Conservation (phyloP, 2,797 vertebrate species). For the Garrulus glandarius region DNA sequence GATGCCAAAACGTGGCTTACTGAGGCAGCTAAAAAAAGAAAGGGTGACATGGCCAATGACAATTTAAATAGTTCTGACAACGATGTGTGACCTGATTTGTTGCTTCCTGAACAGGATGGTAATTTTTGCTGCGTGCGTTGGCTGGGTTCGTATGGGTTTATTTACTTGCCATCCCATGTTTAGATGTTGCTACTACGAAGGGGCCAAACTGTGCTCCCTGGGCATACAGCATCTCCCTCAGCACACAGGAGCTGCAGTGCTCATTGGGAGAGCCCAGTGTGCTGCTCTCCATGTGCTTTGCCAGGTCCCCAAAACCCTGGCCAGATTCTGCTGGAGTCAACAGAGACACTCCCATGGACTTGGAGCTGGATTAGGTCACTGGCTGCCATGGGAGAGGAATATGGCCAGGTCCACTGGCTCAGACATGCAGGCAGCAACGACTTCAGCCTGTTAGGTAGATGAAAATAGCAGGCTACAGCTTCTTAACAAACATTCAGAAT, state of each 20-base stretch:
- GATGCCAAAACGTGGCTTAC: neutral
- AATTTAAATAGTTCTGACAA: constrained; percentile 21
- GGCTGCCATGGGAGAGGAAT: neutral
- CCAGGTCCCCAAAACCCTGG: neutral
- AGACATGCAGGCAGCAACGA: accelerated
- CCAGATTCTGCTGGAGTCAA: neutral
- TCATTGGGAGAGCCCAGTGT: neutral
- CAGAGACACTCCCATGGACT: neutral
- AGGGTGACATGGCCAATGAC: neutral
- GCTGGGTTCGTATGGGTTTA: neutral
- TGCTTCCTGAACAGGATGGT: constrained; percentile 3
- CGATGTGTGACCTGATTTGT: neutral
- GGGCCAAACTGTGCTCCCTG: neutral
- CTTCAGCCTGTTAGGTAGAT: constrained; percentile 16
- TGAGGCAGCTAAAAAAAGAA: constrained; percentile 6
- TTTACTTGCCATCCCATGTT: neutral
- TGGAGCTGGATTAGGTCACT: neutral
- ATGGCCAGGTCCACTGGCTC: neutral
- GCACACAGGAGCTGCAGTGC: neutral
- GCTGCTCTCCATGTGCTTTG: neutral
- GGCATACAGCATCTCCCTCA: neutral
- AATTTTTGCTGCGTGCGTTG: neutral
- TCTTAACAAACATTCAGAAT: neutral
- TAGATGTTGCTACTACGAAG: neutral
- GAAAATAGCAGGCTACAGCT: constrained; percentile 6